Evolutionary conservation across 1,140 invertebrate genomes (phyloP), one percentile per base, ranked within the genome.

Genomic region (Dendrolimus punctatus): DNA sequence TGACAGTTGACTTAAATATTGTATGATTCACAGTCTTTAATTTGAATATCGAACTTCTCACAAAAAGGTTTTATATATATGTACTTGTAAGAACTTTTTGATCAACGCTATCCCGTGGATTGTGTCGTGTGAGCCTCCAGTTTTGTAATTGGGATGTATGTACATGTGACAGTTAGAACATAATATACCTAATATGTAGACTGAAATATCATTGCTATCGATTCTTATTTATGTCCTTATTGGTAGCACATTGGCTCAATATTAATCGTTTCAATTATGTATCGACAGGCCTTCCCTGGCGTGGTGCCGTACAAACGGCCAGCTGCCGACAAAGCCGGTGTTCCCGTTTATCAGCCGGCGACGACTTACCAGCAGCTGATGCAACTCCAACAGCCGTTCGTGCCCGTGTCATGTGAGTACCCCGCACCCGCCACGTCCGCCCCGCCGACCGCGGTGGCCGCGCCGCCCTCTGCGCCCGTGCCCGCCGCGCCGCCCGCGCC

Each of bases 311-410:
- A 96, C 89, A 97, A 96, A 88, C 93, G 97, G 89, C 93, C 96
- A 76, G 94, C 96, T 70, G 95, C 95, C 50, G 96, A 97, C 87
- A 98, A 98, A 88, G 96, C 95, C 78, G 96, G 96, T 68, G 91
- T 98, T 82, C 96, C 96, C 66, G 95, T 98, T 68, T 99, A 98
- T 90, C 96, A 98, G 88, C 96, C 95, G 69, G 93, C 93, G 73
- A 94, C 94, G 68, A 95, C 95, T 72, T 98, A 98, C 89, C 96
- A 98, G 88, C 96, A 96, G 89, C 91, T 98, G 87, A 97, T 98
- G 95, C 95, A 96, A 90, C 89, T 96, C 66, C 94, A 95, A 89
- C 95, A 97, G 92, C 95, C 95, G 76, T 95, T 94, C 90, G 93
- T 95, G 90, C 93, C 94, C 91, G 93, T 95, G 89, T 95, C 93